Conservation (phyloP, 2,797 vertebrate genomes). For the Sebastes aleutianus region DNA sequence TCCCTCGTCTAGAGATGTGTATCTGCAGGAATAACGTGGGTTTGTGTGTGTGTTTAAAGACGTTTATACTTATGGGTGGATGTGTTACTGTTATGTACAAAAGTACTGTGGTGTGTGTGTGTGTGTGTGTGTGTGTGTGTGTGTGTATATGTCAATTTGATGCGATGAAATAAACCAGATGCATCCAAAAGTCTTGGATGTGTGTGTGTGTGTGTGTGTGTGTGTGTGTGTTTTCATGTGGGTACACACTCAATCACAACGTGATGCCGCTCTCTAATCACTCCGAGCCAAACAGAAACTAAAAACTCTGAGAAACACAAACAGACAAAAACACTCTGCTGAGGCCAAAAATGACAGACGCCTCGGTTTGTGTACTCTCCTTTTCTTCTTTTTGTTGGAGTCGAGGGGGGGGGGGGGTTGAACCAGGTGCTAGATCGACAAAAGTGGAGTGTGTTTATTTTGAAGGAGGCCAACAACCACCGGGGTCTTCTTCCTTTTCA, state of each 20-base stretch:
- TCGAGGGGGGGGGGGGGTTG: too few species aligned
- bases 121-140: background rate
- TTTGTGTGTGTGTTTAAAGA: too few species aligned
- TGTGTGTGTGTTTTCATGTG: constrained; percentile 15
- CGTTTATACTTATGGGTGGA: too few species aligned
- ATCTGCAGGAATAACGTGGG: background rate
- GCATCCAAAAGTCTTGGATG: background rate
- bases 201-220: constrained; percentile 12
- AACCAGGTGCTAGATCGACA: constrained; percentile 52
- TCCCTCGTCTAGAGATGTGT: background rate
- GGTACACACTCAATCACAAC: constrained; percentile 20
- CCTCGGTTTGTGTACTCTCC: background rate
- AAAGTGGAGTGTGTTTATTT: constrained; percentile 27
- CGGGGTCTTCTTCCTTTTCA: constrained; percentile 30
- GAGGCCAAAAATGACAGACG: constrained; percentile 22
- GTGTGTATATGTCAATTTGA: background rate
- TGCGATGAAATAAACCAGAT: constrained; percentile 39
- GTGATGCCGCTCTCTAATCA: constrained; percentile 48
- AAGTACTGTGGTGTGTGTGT: too few species aligned
- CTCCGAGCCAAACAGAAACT: constrained; percentile 45
- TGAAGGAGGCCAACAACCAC: constrained; percentile 33
- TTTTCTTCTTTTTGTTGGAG: background rate
- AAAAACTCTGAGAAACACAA: constrained; percentile 48
- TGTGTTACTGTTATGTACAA: too few species aligned
- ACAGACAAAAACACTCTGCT: constrained; percentile 54